A percentile compares a stretch with the other conserved stretches of the same genome.
Conservation (phyloP, 2,888 invertebrate genomes). For the Spodoptera exigua region DNA sequence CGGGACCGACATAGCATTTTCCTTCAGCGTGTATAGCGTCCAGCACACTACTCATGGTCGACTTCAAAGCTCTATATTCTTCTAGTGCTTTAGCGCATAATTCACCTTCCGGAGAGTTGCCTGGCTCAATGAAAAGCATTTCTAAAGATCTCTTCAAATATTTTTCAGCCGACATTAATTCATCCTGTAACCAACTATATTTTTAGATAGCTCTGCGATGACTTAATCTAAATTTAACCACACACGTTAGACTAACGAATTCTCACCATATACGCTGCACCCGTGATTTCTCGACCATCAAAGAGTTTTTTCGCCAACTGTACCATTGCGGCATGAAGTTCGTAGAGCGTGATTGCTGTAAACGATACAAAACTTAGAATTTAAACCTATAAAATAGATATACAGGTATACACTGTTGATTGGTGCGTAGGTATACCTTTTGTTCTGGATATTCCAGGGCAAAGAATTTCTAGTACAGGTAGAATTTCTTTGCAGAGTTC, state of each 20-base stretch:
- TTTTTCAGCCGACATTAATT: slow-evolving; percentile 88
- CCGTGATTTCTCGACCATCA: slow-evolving; percentile 89
- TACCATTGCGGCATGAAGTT: slow-evolving; percentile 91
- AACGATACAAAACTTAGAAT: slow-evolving; percentile 29
- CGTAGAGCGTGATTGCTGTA: slow-evolving; percentile 93
- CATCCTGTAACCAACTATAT: slow-evolving; percentile 72
- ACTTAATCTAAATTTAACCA: slow-evolving; percentile 1
- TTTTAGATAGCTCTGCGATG: slow-evolving; percentile 5
- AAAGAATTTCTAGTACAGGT: slow-evolving; percentile 90
- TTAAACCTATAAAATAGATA: too few relatives aligned
- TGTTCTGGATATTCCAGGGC: slow-evolving; percentile 92
- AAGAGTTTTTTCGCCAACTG: slow-evolving; percentile 91
- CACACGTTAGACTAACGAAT: background rate
- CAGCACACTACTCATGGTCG: slow-evolving; percentile 80
- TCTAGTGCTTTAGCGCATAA: slow-evolving; percentile 91
- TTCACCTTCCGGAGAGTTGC: slow-evolving; percentile 92
- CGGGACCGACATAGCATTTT: slow-evolving; percentile 67
- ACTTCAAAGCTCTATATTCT: slow-evolving; percentile 90
- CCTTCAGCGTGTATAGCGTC: slow-evolving; percentile 77
- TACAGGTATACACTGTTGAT: background rate
- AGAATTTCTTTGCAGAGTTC: slow-evolving; percentile 91
- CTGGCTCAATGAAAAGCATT: slow-evolving; percentile 92
- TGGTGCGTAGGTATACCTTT: slow-evolving; percentile 84
- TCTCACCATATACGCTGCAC: slow-evolving; percentile 85
- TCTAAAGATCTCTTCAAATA: slow-evolving; percentile 90